A percentile compares a stretch with the other conserved stretches of the same genome.
Evolutionary conservation across 2,888 invertebrate species (phyloP).

Genomic region (Epinotia nisella): DNA sequence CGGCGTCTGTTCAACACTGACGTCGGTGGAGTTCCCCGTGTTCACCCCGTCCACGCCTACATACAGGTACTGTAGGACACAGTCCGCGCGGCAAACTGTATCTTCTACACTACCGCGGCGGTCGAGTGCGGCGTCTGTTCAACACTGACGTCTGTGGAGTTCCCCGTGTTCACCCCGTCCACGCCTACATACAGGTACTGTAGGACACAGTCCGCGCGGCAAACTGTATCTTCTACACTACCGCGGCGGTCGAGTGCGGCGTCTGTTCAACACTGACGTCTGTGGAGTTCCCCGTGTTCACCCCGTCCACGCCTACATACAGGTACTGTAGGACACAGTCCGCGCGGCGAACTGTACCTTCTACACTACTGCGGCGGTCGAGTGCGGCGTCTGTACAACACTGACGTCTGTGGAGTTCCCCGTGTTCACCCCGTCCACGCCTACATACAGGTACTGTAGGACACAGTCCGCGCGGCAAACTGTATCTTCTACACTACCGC

Average conservation of each 20-base stretch:
- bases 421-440: slow-evolving; percentile 56
- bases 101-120: slow-evolving; percentile 91
- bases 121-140: slow-evolving; percentile 90
- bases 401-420: no score
- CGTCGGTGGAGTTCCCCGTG: slow-evolving; percentile 86
- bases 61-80: slow-evolving; percentile 81
- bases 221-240: slow-evolving; percentile 94
- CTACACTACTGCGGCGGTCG: no score
- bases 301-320: slow-evolving; percentile 87
- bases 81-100: slow-evolving; percentile 93
- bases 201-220: slow-evolving; percentile 90
- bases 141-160: slow-evolving; percentile 88
- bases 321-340: slow-evolving; percentile 53
- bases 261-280: slow-evolving; percentile 88
- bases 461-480: no score
- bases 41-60: no score
- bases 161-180: slow-evolving; percentile 87
- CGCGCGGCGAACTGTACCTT: no score
- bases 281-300: slow-evolving; percentile 92
- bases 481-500: no score
- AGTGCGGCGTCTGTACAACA: no score
- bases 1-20: slow-evolving; percentile 87
- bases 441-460: slow-evolving; percentile 77
- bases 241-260: slow-evolving; percentile 90
- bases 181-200: slow-evolving; percentile 58